A percentile compares a stretch with the other conserved stretches of the same genome.
These are phyloP conservation scores for Lordiphosa andalusiaca DNA, from an alignment of 2,888 invertebrate species.

Conservation along the genomic window DNA sequence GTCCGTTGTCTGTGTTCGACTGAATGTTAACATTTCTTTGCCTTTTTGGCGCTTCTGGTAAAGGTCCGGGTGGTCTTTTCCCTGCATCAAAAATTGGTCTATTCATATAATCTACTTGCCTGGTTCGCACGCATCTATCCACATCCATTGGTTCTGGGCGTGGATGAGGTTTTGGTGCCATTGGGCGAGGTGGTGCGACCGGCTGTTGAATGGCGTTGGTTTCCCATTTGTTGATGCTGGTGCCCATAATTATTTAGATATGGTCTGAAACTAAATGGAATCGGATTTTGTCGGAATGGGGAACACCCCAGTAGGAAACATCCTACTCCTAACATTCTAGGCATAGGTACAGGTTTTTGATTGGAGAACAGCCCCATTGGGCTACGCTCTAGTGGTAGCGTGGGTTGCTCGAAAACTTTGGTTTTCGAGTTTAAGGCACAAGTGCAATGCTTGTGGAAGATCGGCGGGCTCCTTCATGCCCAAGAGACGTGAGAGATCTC, in stretches of 20 bases:
- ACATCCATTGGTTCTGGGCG: constrained; percentile 32
- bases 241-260: too few relatives aligned
- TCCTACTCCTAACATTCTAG: too few relatives aligned
- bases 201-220: background rate
- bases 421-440: constrained; percentile 14
- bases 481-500: background rate
- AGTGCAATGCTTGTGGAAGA: constrained; percentile 6
- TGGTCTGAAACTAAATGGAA: too few relatives aligned
- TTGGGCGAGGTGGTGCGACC: constrained; percentile 8
- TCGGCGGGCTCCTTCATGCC: constrained; percentile 17
- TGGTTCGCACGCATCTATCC: constrained; percentile 19
- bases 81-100: constrained; percentile 6
- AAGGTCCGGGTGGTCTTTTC: constrained; percentile 1
- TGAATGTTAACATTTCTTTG: constrained; percentile 9
- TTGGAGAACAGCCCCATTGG: background rate
- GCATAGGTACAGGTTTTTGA: too few relatives aligned
- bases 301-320: too few relatives aligned
- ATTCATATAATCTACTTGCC: constrained; percentile 28
- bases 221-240: too few relatives aligned
- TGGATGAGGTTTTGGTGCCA: constrained; percentile 24
- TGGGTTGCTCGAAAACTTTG: constrained; percentile 1
- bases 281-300: too few relatives aligned
- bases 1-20: background rate
- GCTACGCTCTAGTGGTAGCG: background rate
- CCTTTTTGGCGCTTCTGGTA: background rate